phyloP scores from a whole-genome alignment of 1,140 invertebrate genomes.

The Hylyphantes graminicola region DNA sequence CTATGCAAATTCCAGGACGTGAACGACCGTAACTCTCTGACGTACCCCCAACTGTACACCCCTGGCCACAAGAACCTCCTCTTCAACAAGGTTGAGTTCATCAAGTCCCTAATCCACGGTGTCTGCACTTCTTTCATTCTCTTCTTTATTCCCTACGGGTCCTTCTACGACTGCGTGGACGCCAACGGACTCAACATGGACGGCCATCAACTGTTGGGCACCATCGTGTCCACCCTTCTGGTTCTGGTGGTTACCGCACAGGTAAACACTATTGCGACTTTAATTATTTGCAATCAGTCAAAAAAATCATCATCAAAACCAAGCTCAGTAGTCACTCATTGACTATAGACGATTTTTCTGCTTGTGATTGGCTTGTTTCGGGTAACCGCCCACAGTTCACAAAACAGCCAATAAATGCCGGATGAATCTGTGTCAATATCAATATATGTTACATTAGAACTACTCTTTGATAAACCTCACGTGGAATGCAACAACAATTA shows the following conservation, averaged over 20 bases:
- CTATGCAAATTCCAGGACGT: conserved; percentile 73
- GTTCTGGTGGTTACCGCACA: conserved; percentile 95
- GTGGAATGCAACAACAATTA: no score
- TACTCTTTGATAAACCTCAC: no score
- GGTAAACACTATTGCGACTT: conserved; percentile 70
- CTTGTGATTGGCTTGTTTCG: no score
- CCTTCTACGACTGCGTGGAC: conserved; percentile 88
- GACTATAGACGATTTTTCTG: no score
- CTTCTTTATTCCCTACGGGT: conserved; percentile 96
- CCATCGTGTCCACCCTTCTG: conserved; percentile 92
- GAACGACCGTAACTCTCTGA: conserved; percentile 84
- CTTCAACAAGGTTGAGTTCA: conserved; percentile 96
- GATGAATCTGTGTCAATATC: no score
- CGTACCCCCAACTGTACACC: conserved; percentile 94
- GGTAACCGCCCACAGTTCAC: no score
- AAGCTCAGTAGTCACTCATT: no score
- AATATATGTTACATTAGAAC: no score
- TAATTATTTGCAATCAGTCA: not conserved
- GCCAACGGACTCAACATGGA: conserved; percentile 85
- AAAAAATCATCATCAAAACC: no score
- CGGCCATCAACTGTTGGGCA: conserved; percentile 93
- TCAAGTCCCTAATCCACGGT: conserved; percentile 94
- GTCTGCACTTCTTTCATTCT: conserved; percentile 94
- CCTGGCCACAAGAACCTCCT: conserved; percentile 91
- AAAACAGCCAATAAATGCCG: no score